Conservation (phyloP, 64 coral and sea anemone species). For the Dendronephthya gigantea region DNA sequence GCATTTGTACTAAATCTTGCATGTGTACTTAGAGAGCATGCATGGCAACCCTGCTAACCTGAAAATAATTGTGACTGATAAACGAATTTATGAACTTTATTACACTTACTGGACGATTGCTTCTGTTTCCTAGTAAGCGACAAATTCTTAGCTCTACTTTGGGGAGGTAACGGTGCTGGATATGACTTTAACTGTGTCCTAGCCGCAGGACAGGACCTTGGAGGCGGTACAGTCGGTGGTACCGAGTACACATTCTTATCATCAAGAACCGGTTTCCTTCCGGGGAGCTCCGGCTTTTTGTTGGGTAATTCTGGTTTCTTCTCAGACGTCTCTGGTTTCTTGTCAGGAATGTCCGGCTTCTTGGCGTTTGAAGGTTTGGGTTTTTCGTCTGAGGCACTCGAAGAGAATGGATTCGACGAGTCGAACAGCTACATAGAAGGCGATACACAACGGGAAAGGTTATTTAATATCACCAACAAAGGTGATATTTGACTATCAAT, state of each 20-base stretch:
- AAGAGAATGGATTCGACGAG: not conserved
- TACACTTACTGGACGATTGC: not conserved
- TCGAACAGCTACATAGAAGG: slow-evolving; percentile 16
- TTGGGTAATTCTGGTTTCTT: not conserved
- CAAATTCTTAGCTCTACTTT: not conserved
- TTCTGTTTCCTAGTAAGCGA: not conserved
- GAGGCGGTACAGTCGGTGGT: not conserved
- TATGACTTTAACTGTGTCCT: not conserved
- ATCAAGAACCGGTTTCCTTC: not conserved
- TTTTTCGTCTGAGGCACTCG: not conserved
- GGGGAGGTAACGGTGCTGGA: not conserved
- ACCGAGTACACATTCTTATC: not conserved
- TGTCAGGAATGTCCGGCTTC: slow-evolving; percentile 6
- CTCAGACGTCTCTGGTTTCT: not conserved
- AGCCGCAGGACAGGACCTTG: not conserved
- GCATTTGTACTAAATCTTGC: no score
- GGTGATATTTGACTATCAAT: no score
- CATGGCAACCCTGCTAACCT: no score
- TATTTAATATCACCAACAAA: no score
- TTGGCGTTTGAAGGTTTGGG: not conserved
- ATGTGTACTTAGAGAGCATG: no score
- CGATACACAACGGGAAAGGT: no score
- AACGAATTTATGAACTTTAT: not conserved
- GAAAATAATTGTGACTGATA: not conserved
- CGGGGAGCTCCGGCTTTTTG: not conserved